Evolutionary conservation across 2,797 vertebrate genomes (phyloP).

Genomic region (Poeciliopsis paucimaculata): DNA sequence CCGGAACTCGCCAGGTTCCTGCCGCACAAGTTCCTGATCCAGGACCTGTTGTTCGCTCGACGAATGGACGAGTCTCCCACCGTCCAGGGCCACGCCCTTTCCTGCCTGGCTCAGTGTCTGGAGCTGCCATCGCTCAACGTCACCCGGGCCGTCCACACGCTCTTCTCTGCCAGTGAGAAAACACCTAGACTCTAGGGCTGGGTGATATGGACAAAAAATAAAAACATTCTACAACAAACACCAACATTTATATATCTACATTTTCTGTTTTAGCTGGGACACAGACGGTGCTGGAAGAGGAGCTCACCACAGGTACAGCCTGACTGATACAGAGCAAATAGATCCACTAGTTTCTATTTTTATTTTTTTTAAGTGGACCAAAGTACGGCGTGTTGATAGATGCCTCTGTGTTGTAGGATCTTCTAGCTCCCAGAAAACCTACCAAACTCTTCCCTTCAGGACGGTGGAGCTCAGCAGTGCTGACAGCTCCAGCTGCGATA

Average conservation of each 20-base stretch:
- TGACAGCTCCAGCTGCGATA: slow-evolving; percentile 51
- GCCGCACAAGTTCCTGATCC: slow-evolving; percentile 89
- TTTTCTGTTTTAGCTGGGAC: slow-evolving; percentile 56
- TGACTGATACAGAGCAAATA: background rate
- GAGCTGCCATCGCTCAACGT: slow-evolving; percentile 78
- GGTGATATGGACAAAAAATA: too few relatives aligned
- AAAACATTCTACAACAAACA: background rate
- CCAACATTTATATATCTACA: background rate
- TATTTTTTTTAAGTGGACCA: too few relatives aligned
- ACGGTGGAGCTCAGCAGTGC: slow-evolving; percentile 76
- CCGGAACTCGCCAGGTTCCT: slow-evolving; percentile 78
- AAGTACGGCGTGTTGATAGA: background rate
- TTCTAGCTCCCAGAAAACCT: slow-evolving; percentile 63
- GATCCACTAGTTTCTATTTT: background rate
- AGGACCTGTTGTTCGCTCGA: slow-evolving; percentile 86
- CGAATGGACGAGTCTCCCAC: slow-evolving; percentile 85
- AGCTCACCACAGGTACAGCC: slow-evolving; percentile 70
- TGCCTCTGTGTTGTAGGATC: slow-evolving; percentile 50
- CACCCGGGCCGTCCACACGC: slow-evolving; percentile 80
- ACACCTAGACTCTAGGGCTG: background rate
- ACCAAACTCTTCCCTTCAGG: slow-evolving; percentile 74
- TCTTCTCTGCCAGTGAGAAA: slow-evolving; percentile 85
- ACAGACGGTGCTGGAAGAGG: slow-evolving; percentile 64
- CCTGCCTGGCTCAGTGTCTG: slow-evolving; percentile 88
- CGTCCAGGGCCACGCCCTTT: slow-evolving; percentile 88